phyloP scores from a whole-genome alignment of 2,113 vertebrate species.

The Struthio camelus region DNA sequence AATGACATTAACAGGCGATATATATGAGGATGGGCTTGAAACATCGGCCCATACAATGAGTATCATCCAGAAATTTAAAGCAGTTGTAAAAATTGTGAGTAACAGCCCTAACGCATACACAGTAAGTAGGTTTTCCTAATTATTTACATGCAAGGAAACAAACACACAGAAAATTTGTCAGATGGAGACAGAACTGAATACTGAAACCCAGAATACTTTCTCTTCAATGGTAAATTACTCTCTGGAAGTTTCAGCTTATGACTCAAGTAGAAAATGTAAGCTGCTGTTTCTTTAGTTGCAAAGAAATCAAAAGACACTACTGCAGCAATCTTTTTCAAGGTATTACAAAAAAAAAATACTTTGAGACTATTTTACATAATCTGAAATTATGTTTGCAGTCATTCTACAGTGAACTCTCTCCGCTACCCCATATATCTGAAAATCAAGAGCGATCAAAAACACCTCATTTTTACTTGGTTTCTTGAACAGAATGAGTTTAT shows the following conservation, averaged over 20 bases:
- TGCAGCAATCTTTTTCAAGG: neutral
- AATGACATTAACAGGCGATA: neutral
- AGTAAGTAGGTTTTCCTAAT: neutral
- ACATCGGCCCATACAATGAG: neutral
- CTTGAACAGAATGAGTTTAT: neutral
- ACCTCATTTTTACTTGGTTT: neutral
- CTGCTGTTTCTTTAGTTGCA: neutral
- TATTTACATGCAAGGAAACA: neutral
- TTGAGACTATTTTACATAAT: neutral
- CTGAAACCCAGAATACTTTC: neutral
- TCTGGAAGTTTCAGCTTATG: neutral
- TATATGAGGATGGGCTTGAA: neutral
- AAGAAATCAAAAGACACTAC: neutral
- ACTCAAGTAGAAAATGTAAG: neutral
- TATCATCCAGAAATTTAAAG: neutral
- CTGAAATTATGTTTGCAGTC: neutral
- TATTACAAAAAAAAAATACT: neutral
- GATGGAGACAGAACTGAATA: neutral
- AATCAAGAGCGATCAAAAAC: neutral
- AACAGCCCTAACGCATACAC: neutral
- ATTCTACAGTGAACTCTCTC: neutral
- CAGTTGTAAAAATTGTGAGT: neutral
- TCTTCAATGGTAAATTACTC: neutral
- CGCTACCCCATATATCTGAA: neutral
- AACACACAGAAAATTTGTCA: neutral